A percentile compares a stretch with the other conserved stretches of the same genome.
Evolutionary conservation across 1,140 invertebrate species (phyloP).

Genomic region (Sycobia sp.): DNA sequence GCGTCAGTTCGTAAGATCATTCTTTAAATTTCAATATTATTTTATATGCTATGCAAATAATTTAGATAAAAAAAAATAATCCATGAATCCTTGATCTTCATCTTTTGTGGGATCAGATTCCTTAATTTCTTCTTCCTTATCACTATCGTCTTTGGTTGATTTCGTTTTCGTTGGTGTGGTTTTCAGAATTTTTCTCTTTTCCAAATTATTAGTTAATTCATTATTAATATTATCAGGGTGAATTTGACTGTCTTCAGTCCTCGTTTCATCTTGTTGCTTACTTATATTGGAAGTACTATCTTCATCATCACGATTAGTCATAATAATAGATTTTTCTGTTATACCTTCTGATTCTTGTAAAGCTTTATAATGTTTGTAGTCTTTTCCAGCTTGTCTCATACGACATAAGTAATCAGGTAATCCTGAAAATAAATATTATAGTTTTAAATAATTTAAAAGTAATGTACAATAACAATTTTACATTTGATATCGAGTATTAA

Average conservation of each 20-base stretch:
- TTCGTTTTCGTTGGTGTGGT: conserved; percentile 10
- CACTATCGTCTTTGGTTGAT: conserved; percentile 11
- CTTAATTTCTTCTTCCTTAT: conserved; percentile 25
- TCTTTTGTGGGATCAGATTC: conserved; percentile 34
- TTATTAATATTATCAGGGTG: not conserved
- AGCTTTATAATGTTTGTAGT: conserved; percentile 53
- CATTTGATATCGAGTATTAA: too few species aligned
- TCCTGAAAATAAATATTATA: conserved; percentile 40
- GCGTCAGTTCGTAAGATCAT: too few species aligned
- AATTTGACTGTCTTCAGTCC: not conserved
- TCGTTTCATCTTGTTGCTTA: conserved; percentile 4
- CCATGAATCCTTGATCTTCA: conserved; percentile 48
- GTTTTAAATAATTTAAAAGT: conserved; percentile 4
- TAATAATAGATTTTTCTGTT: conserved; percentile 20
- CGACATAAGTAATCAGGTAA: conserved; percentile 61
- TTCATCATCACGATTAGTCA: not conserved
- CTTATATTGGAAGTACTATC: not conserved
- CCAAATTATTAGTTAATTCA: not conserved
- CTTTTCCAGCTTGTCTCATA: conserved; percentile 60
- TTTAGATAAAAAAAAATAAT: conserved; percentile 52
- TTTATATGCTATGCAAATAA: conserved; percentile 47
- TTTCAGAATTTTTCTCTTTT: conserved; percentile 13
- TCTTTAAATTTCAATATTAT: not conserved
- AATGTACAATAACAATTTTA: too few species aligned
- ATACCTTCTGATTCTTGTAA: conserved; percentile 32